Evolutionary conservation across 1,140 invertebrate species (phyloP), one percentile per base, ranked within the genome.

Genomic region (Lysiphlebus fabarum): DNA sequence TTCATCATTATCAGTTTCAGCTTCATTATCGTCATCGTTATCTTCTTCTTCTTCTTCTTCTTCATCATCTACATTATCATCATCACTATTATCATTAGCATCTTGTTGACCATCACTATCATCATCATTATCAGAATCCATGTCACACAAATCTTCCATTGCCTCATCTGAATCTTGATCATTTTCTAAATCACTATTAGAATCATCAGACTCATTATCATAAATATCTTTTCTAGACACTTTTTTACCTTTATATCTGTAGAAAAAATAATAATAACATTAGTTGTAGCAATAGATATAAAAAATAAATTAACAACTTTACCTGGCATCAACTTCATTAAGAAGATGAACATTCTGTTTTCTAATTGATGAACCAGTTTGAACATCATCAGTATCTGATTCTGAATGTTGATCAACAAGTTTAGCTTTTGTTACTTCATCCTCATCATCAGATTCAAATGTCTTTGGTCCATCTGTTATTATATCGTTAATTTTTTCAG

Each of bases 231-330:
- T 85, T 43, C 83, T 78, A 41, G 83, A 84, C 26, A 83, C 74
- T 49, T 87, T 86, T 78, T 85, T 84, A 0, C 89, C 90, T 48
- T 84, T 83, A 74, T 93, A 93, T 58, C 86, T 86, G 36, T 8
- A 59, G 33, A 51, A 12, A 53, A 58, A 8, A 43, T 11, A 7
- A 38, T 17, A 42, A 40, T 8, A n/a, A 37, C 12, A 14, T 26
- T 42, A 67, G 64, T 55, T 59, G 53, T 62, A 36, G 14, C 8
- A 51, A n/a, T 7, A 17, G 38, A 56, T 55, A 48, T 44, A n/a
- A 11, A 41, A 44, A 37, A 40, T 14, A 44, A 9, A 47, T 34
- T 43, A 48, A 49, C 38, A 49, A 14, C 14, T 44, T 64, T 65
- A 77, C 74, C 76, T 76, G 59, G 83, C 80, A 74, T 89, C 88